Base-by-base conservation (phyloP, 2,888 invertebrate species). In the Melanotus villosus region DNA sequence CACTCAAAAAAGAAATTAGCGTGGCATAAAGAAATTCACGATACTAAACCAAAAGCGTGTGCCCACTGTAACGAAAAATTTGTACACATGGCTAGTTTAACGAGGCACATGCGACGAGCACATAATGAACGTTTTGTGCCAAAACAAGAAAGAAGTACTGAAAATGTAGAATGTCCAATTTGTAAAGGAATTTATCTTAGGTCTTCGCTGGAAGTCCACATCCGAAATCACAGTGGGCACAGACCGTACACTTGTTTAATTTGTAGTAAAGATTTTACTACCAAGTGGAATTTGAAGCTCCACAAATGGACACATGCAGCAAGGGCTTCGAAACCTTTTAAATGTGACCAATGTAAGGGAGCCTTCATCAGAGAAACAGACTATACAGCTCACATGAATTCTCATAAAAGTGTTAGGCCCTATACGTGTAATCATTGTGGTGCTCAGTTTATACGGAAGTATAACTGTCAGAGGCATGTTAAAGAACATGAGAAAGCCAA, bases 391-490 rank as follows among this genome's bases (percentile, higher is more conserved):
- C 96, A 96, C 84, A 92, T 94, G 90, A 93, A 95, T 85, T 90
- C 95, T 32, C 95, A 96, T 86, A 91, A 92, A 74, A 92, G 93
- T 68, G 91, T 94, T 43, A 89, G 93, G 58, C 95, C 94, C 1
- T 96, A 92, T 84, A 95, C 95, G 0, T 96, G 96, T 84, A 95
- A 96, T 84, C 92, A 93, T 83, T 96, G 96, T 85, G 96, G 96
- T 41, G 93, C 94, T 70, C 93, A 94, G 84, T 96, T 96, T 84
- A 94, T 94, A 70, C 87, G 95, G 68, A 95, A 95, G 82, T 94
- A 93, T 84, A 96, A 96, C 84, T 95, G 95, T 82, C 90, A 93
- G 80, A 88, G 95, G 41, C 96, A 96, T 83, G 92, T 95, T 4
- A 89, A 90, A 45, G 95, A 96, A 79, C 96, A 96, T 84, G 93